A percentile compares a stretch with the other conserved stretches of the same genome.
phyloP scores from a whole-genome alignment of 1,140 invertebrate genomes.

The Mya arenaria region DNA sequence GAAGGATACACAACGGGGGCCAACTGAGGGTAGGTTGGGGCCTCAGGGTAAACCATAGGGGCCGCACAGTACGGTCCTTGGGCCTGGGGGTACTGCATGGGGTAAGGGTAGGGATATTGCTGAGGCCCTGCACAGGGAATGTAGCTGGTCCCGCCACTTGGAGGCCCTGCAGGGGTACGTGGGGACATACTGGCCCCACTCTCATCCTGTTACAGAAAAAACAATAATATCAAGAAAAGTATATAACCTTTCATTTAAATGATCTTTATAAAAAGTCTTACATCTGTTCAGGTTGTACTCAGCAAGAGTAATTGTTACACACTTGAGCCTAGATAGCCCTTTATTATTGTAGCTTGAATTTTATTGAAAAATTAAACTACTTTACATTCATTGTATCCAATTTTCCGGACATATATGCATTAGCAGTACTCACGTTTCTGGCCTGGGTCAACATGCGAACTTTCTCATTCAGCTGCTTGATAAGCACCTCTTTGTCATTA shows the following conservation, averaged over 20 bases:
- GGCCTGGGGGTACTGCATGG: neutral
- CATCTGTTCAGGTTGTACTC: too few relatives aligned
- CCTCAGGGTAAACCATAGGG: slow-evolving; percentile 4
- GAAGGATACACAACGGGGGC: neutral
- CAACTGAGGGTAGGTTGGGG: neutral
- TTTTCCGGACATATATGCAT: neutral
- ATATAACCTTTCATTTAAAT: too few relatives aligned
- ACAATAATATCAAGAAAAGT: too few relatives aligned
- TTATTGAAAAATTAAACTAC: too few relatives aligned
- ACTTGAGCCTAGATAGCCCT: too few relatives aligned
- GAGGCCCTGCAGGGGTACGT: neutral
- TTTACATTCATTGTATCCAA: too few relatives aligned
- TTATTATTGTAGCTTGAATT: too few relatives aligned
- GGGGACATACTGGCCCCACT: slow-evolving; percentile 23
- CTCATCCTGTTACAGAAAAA: slow-evolving; percentile 36
- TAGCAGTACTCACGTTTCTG: slow-evolving; percentile 56
- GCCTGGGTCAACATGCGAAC: slow-evolving; percentile 55
- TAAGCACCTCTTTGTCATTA: slow-evolving; percentile 58
- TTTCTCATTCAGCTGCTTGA: slow-evolving; percentile 66
- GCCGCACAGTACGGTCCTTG: neutral
- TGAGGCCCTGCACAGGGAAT: neutral
- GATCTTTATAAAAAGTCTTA: too few relatives aligned
- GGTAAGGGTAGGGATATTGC: neutral
- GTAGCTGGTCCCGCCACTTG: neutral
- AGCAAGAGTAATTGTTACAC: too few relatives aligned